Base-by-base conservation (phyloP, 1,140 invertebrate species). In the Drosophila nasuta region DNA sequence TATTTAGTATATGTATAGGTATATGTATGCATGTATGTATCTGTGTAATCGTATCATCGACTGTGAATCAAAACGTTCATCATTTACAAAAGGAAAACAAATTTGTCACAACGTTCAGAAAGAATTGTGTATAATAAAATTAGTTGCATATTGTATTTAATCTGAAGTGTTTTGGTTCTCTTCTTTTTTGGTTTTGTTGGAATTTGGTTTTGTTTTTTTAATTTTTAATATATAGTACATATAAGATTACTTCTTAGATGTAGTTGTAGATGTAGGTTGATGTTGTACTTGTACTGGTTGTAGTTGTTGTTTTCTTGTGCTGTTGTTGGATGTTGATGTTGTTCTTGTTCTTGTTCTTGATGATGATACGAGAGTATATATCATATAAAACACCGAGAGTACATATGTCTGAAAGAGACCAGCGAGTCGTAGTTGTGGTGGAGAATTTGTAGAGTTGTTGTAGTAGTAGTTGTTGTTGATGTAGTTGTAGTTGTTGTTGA, bases 311-410 rank as follows among this genome's bases (percentile, higher is more conserved):
- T 69, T 85, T 77, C 67, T 71, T 60, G 58, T 68, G 64, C 67
- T 77, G 78, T 63, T 70, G 69, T 78, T 64, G 69, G 69, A 71
- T 64, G 65, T 71, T 74, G 54, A 49, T 72, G 56, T 64, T 70
- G 66, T 49, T 54, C n/a, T 54, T 57, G 54, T 49, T 49, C 15
- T 68, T 60, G 56, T 25, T 51, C 33, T 70, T 64, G 58, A 57
- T 67, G 80, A 83, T 88, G 78, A 80, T 71, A 63, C 70, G 54
- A 67, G 64, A 58, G 35, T 65, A 52, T 75, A 75, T 82, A 83
- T 79, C 74, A 80, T 83, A 83, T 80, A 65, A 77, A 87, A 80
- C 83, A 87, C 83, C 83, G 85, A 87, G 77, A 87, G 77, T 81
- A 81, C 85, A 80, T 66, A 66, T 89, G 85, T 87, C 85, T 87